Conservation (phyloP, 2,888 invertebrate genomes). For the Clivina fossor region DNA sequence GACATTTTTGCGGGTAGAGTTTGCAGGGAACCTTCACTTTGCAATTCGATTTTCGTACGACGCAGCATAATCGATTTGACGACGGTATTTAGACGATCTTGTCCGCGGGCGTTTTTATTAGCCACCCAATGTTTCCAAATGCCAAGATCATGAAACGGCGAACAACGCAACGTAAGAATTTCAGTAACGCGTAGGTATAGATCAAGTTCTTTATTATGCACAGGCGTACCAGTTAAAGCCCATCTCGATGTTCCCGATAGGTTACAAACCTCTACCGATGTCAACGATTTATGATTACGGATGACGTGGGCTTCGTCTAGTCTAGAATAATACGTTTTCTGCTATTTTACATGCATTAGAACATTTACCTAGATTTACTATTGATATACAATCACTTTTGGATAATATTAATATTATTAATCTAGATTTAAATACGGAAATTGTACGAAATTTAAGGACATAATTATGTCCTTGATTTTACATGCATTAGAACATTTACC, state of each 20-base stretch:
- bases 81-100: conserved; percentile 79
- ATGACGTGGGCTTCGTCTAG: conserved; percentile 95
- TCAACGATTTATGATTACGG: conserved; percentile 81
- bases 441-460: too few species aligned
- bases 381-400: too few species aligned
- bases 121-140: conserved; percentile 95
- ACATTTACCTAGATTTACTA: too few species aligned
- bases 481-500: too few species aligned
- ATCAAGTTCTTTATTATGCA: conserved; percentile 90
- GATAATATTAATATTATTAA: too few species aligned
- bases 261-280: conserved; percentile 69
- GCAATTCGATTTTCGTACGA: conserved; percentile 82
- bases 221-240: conserved; percentile 92
- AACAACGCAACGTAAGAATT: conserved; percentile 81
- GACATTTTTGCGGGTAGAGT: conserved; percentile 64
- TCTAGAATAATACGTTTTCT: too few species aligned
- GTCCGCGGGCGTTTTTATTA: conserved; percentile 76
- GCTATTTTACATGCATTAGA: too few species aligned
- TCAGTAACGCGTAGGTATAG: conserved; percentile 76
- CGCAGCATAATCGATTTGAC: conserved; percentile 84
- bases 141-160: conserved; percentile 93
- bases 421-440: too few species aligned
- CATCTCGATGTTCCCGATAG: conserved; percentile 68
- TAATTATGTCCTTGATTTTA: too few species aligned
- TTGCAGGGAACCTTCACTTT: conserved; percentile 62